A percentile compares a stretch with the other conserved stretches of the same genome.
Evolutionary conservation across 2,888 invertebrate species (phyloP).

Genomic region (Phymatocera aterrima): DNA sequence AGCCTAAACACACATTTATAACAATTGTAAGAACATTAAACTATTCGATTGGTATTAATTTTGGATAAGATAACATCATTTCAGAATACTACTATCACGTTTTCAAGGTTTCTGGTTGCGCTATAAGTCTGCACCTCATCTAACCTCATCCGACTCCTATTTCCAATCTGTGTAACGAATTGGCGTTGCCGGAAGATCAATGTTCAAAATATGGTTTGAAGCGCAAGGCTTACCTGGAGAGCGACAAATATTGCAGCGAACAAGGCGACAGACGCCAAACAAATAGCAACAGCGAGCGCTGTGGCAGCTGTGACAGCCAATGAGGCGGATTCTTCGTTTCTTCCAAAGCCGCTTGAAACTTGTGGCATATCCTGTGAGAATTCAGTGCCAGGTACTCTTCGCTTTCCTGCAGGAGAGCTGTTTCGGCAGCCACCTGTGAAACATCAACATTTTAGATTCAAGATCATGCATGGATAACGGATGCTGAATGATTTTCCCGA

Average conservation of each 20-base stretch:
- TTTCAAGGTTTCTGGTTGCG: too few relatives aligned
- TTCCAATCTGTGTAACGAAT: too few relatives aligned
- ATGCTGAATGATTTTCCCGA: not conserved
- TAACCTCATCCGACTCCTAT: too few relatives aligned
- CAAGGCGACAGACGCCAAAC: constrained; percentile 82
- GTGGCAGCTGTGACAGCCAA: constrained; percentile 81
- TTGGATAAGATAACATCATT: not conserved
- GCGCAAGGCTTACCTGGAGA: constrained; percentile 79
- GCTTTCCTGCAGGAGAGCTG: constrained; percentile 85
- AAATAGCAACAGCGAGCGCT: constrained; percentile 81
- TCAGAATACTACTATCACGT: too few relatives aligned
- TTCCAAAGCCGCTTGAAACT: constrained; percentile 53
- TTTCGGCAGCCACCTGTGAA: constrained; percentile 83
- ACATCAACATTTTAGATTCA: not conserved
- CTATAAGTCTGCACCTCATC: too few relatives aligned
- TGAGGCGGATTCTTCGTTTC: constrained; percentile 60
- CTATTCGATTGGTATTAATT: not conserved
- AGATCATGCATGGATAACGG: not conserved
- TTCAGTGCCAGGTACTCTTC: constrained; percentile 81
- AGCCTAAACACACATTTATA: constrained; percentile 56
- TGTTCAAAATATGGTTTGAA: not conserved
- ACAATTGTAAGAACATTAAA: not conserved
- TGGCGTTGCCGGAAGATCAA: too few relatives aligned
- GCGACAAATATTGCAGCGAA: constrained; percentile 84
- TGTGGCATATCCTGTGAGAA: constrained; percentile 62